These are phyloP conservation scores for Muscina levida DNA, from an alignment of 2,888 invertebrate genomes.

Conservation along the genomic window DNA sequence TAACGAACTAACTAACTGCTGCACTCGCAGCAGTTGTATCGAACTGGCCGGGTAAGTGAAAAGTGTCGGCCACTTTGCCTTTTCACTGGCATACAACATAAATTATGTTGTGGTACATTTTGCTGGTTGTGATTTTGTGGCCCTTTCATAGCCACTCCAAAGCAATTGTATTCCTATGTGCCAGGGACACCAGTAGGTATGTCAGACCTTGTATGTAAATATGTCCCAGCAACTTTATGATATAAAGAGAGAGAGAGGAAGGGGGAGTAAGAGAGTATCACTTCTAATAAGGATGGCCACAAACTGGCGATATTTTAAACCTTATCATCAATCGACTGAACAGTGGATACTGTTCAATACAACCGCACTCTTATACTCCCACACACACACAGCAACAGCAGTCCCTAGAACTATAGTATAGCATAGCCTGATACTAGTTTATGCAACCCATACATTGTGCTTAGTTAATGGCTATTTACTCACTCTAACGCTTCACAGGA, in stretches of 20 bases:
- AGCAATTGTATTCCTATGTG: neutral
- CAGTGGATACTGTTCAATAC: neutral
- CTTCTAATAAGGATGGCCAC: conserved; percentile 26
- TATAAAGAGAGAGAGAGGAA: neutral
- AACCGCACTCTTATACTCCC: too few relatives aligned
- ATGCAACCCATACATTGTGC: neutral
- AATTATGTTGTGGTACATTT: conserved; percentile 30
- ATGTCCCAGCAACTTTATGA: neutral
- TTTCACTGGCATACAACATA: conserved; percentile 5
- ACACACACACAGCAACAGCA: neutral
- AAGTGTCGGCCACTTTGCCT: neutral
- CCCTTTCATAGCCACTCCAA: conserved; percentile 3
- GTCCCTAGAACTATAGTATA: neutral
- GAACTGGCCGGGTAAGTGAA: neutral
- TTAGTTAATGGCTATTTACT: conserved; percentile 17
- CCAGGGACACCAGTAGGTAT: too few relatives aligned
- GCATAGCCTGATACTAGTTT: neutral
- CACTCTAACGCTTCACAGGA: neutral
- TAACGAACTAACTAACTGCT: too few relatives aligned
- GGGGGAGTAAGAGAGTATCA: too few relatives aligned
- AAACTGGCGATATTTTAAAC: conserved; percentile 33
- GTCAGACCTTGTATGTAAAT: neutral
- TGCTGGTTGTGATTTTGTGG: conserved; percentile 27
- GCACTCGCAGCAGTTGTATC: neutral
- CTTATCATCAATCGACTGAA: conserved; percentile 32